Base-by-base conservation (phyloP, 2,113 vertebrate genomes). In the Numida meleagris region DNA sequence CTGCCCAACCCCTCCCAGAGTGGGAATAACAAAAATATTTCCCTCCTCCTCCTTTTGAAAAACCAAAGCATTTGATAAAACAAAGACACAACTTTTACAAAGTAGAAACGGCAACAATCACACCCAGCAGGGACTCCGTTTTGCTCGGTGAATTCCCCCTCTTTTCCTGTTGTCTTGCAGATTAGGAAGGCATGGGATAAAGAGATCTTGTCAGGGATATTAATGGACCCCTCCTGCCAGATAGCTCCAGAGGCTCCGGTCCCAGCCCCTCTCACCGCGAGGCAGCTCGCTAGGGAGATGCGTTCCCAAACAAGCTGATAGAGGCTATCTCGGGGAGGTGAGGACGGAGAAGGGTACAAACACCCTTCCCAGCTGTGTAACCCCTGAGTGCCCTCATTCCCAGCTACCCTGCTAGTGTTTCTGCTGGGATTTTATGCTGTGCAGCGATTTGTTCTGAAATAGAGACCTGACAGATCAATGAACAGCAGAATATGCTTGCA, bases 181-280 rank as follows among this genome's bases (percentile, higher is more conserved):
- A 93, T 95, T 77, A 89, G 85, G 78, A 74, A 94, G 57, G 55
- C 61, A 88, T 4, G 25, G 82, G 68, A 93, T 89, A 90, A 93
- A 82, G 79, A 88, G 68, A 89, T 86, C 65, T 82, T 85, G 43
- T 67, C 59, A 46, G 55, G 51, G 68, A 48, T 89, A 89, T 93
- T 93, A 90, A 51, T 0, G 0, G 76, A 93, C 31, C 57, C 83
- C 65, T 91, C 66, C 65, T 86, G 68, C 61, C 74, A 81, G 63
- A 85, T 77, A 85, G 14, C 5, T 43, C 31, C 31, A 13, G 34
- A 46, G 88, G 34, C 55, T 65, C 55, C 66, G 38, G 58, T 82
- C 66, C 43, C 66, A 89, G 81, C 27, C 40, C 62, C 40, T 74
- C 48, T 76, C 65, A 20, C 88, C 57, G 29, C 13, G 25, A 61